Percentiles rank a stretch among this genome's conserved stretches.
These are phyloP conservation scores for Aphodius granarius DNA, from an alignment of 2,888 invertebrate genomes.

Conservation along the genomic window DNA sequence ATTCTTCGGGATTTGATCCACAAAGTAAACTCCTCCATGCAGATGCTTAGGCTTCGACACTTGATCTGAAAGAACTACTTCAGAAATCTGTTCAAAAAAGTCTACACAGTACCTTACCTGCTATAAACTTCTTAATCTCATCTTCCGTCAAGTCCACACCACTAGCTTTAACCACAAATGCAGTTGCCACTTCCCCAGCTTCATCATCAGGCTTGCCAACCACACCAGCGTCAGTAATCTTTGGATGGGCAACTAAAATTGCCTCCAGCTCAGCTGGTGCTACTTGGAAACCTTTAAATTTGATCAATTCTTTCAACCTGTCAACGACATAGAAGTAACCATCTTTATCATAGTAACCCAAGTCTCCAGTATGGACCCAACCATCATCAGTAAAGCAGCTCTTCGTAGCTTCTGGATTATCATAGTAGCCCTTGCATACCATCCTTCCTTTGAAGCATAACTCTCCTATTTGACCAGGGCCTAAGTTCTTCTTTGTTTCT, in stretches of 20 bases:
- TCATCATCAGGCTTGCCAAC: slow-evolving; percentile 73
- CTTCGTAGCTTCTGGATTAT: slow-evolving; percentile 65
- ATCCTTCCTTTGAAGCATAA: slow-evolving; percentile 78
- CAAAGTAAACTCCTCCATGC: slow-evolving; percentile 62
- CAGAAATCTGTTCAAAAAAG: not conserved
- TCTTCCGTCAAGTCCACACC: slow-evolving; percentile 55
- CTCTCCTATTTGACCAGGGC: slow-evolving; percentile 72
- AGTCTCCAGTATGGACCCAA: slow-evolving; percentile 78
- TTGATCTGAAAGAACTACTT: slow-evolving; percentile 13
- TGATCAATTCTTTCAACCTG: slow-evolving; percentile 86
- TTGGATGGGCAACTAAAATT: slow-evolving; percentile 69
- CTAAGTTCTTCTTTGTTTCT: slow-evolving; percentile 63
- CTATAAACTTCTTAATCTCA: slow-evolving; percentile 52
- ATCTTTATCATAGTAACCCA: slow-evolving; percentile 79
- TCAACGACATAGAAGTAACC: slow-evolving; percentile 81
- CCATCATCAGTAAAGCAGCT: slow-evolving; percentile 71
- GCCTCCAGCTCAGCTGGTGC: slow-evolving; percentile 86
- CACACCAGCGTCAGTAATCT: slow-evolving; percentile 78
- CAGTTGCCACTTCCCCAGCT: slow-evolving; percentile 77
- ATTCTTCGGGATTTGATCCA: slow-evolving; percentile 56
- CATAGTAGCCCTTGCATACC: slow-evolving; percentile 65
- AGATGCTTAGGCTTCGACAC: slow-evolving; percentile 74
- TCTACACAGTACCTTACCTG: slow-evolving; percentile 38
- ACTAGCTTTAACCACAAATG: slow-evolving; percentile 71
- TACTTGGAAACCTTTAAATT: slow-evolving; percentile 85